Conservation (phyloP, 2,113 vertebrate genomes). For the Limnothrissa miodon region DNA sequence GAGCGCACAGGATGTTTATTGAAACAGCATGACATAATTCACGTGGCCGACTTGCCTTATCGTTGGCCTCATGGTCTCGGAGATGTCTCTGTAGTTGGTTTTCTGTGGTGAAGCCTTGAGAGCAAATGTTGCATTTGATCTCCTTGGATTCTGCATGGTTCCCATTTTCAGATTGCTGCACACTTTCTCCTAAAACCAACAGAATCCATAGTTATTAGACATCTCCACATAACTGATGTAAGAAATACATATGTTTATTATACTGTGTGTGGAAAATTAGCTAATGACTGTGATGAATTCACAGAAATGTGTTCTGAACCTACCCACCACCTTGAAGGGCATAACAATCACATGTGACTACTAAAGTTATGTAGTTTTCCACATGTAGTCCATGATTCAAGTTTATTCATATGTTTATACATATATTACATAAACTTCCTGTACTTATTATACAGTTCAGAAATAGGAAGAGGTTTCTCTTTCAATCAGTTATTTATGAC, state of each 20-base stretch:
- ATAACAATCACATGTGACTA: neutral
- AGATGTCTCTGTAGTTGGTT: constrained; percentile 93
- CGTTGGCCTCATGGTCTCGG: constrained; percentile 90
- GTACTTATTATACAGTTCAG: too few relatives aligned
- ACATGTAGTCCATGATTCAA: neutral
- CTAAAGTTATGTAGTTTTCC: neutral
- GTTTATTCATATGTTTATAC: too few relatives aligned
- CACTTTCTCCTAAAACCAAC: constrained; percentile 49
- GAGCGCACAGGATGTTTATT: neutral
- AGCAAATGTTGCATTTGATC: constrained; percentile 86
- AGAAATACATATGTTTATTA: too few relatives aligned
- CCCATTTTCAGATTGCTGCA: constrained; percentile 69
- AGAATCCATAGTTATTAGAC: neutral
- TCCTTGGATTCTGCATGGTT: constrained; percentile 75
- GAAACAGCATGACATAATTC: neutral
- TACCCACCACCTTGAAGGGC: neutral
- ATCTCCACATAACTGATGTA: too few relatives aligned
- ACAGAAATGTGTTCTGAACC: neutral
- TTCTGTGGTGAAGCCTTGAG: constrained; percentile 85
- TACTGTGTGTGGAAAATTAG: too few relatives aligned
- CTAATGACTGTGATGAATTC: too few relatives aligned
- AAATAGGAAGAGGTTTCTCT: too few relatives aligned
- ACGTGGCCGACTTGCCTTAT: constrained; percentile 78
- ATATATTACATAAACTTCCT: too few relatives aligned
- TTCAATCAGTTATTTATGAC: too few relatives aligned